Percentiles rank a stretch among this genome's conserved stretches.
phyloP scores from a whole-genome alignment of 1,140 invertebrate genomes.

The Papilio machaon region DNA sequence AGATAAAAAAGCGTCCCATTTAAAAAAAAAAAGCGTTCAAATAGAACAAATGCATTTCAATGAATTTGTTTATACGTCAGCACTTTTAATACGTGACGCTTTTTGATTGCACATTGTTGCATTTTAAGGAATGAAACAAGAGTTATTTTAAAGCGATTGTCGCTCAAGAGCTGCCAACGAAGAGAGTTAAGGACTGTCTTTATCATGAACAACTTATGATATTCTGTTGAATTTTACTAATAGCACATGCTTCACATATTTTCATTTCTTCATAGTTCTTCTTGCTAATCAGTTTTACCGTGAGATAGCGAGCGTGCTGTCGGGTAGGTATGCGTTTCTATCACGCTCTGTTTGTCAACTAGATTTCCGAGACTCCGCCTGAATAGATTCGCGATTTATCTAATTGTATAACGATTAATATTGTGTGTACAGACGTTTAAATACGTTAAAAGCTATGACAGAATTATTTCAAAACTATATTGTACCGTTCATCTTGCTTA shows the following conservation, averaged over 20 bases:
- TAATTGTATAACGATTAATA: conserved; percentile 23
- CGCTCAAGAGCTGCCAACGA: too few relatives aligned
- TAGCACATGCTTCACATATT: background rate
- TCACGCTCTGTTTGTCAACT: conserved; percentile 53
- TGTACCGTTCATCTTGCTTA: background rate
- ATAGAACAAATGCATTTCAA: too few relatives aligned
- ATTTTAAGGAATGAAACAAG: too few relatives aligned
- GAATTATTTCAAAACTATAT: background rate
- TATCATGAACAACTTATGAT: background rate
- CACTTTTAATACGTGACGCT: too few relatives aligned
- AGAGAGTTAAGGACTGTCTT: background rate
- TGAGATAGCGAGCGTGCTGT: conserved; percentile 35
- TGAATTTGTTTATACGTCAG: too few relatives aligned
- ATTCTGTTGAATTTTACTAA: background rate
- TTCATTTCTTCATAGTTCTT: conserved; percentile 18
- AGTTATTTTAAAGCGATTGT: too few relatives aligned
- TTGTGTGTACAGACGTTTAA: background rate
- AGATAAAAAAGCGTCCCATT: too few relatives aligned
- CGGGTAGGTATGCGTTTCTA: conserved; percentile 58
- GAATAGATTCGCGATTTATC: conserved; percentile 30
- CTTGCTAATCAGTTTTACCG: conserved; percentile 26
- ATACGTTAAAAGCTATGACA: background rate
- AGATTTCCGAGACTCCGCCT: conserved; percentile 42
- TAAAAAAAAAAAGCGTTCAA: too few relatives aligned
- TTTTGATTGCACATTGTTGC: too few relatives aligned